These are phyloP conservation scores for Galeopsomyia nigrocyanea DNA, from an alignment of 2,888 invertebrate species.

Conservation along the genomic window DNA sequence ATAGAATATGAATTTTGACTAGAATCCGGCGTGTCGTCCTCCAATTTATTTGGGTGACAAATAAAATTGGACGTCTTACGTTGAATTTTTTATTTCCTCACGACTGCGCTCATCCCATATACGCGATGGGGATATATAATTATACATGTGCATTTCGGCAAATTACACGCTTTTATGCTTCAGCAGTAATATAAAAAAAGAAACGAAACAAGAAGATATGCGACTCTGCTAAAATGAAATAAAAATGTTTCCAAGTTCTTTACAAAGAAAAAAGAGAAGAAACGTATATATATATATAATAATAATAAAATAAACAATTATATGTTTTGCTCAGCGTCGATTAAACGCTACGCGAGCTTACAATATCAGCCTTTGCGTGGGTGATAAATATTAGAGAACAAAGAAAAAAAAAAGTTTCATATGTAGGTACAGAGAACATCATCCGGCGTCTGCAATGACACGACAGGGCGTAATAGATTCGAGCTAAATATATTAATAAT, in stretches of 20 bases:
- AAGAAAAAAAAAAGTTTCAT: background rate
- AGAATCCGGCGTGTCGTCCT: constrained; percentile 57
- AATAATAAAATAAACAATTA: constrained; percentile 26
- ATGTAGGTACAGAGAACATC: constrained; percentile 3
- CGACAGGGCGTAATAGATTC: constrained; percentile 22
- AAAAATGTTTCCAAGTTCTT: constrained; percentile 22
- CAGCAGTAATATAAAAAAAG: constrained; percentile 38
- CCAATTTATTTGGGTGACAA: constrained; percentile 44
- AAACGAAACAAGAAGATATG: no score
- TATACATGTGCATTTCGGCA: constrained; percentile 20
- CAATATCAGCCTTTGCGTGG: constrained; percentile 23
- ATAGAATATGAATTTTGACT: constrained; percentile 60
- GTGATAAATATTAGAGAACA: constrained; percentile 16
- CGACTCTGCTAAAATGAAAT: constrained; percentile 18
- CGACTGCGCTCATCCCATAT: constrained; percentile 30
- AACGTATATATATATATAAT: constrained; percentile 39
- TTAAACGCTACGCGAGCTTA: background rate
- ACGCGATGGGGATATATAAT: constrained; percentile 24
- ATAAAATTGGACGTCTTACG: constrained; percentile 44
- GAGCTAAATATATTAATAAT: constrained; percentile 27
- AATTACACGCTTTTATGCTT: constrained; percentile 29
- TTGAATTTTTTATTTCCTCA: constrained; percentile 42
- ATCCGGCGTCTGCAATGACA: constrained; percentile 15
- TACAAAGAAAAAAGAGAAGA: constrained; percentile 30
- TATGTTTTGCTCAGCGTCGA: constrained; percentile 11